These are phyloP conservation scores for Columbina picui DNA, from an alignment of 2,113 vertebrate genomes.

Conservation along the genomic window DNA sequence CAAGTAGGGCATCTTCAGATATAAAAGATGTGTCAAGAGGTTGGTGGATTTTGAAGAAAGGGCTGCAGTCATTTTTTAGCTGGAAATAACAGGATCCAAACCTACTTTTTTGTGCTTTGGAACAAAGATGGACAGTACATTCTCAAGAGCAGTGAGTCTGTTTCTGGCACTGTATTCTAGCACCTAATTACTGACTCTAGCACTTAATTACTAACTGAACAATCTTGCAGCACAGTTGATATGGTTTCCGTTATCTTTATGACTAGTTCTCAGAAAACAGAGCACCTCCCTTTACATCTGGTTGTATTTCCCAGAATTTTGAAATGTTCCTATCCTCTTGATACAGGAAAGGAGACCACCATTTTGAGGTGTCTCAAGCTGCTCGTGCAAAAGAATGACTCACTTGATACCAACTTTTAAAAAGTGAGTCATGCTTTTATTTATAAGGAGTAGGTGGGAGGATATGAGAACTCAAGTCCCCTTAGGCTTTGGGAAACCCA, in stretches of 20 bases:
- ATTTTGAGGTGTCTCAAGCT: slow-evolving; percentile 14
- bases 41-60: background rate
- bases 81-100: background rate
- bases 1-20: background rate
- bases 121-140: background rate
- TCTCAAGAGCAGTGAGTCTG: background rate
- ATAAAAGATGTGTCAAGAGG: background rate
- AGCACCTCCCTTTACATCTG: background rate
- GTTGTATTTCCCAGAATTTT: background rate
- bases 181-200: background rate
- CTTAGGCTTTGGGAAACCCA: slow-evolving; percentile 32
- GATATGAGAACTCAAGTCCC: slow-evolving; percentile 39
- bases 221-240: background rate
- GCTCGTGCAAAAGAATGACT: slow-evolving; percentile 6
- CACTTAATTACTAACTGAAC: background rate
- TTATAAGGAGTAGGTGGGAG: slow-evolving; percentile 56
- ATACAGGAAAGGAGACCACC: background rate
- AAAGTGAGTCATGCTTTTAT: slow-evolving; percentile 63
- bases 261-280: background rate
- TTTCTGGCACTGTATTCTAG: background rate
- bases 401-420: slow-evolving; percentile 51
- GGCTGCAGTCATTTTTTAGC: background rate
- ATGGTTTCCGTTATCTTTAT: background rate
- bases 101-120: background rate
- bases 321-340: background rate